A percentile compares a stretch with the other conserved stretches of the same genome.
Evolutionary conservation across 2,797 vertebrate species (phyloP).

Genomic region (Gambelia wislizenii): DNA sequence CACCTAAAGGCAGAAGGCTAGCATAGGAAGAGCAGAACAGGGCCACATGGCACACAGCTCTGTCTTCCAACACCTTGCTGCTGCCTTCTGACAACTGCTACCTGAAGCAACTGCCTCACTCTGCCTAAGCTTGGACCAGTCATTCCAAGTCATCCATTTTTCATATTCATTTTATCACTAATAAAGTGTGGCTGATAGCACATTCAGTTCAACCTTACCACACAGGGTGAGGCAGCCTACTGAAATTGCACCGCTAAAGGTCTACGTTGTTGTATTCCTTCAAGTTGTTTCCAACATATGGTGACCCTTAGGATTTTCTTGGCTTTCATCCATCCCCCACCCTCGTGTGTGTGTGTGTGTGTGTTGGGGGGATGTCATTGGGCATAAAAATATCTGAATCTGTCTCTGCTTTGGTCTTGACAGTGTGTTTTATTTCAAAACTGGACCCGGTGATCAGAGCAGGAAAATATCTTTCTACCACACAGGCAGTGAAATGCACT

Average conservation of each 20-base stretch:
- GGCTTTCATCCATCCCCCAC: too few relatives aligned
- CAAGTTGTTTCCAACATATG: too few relatives aligned
- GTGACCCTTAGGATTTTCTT: too few relatives aligned
- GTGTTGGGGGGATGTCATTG: background rate
- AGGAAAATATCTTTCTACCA: conserved; percentile 2
- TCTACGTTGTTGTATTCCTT: too few relatives aligned
- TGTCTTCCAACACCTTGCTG: too few relatives aligned
- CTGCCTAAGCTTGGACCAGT: too few relatives aligned
- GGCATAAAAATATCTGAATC: background rate
- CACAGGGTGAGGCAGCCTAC: background rate
- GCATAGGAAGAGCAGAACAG: too few relatives aligned
- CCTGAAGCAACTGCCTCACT: too few relatives aligned
- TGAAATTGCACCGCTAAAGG: background rate
- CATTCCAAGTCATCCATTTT: background rate
- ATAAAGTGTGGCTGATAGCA: background rate
- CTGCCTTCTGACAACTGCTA: too few relatives aligned
- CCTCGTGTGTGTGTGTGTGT: too few relatives aligned
- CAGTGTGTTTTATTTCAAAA: background rate
- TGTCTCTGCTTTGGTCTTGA: background rate
- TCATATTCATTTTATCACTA: background rate
- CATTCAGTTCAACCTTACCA: background rate
- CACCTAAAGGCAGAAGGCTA: too few relatives aligned
- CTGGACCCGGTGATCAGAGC: background rate
- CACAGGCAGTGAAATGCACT: conserved; percentile 65
- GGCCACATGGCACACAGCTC: too few relatives aligned